Percentiles rank a stretch among this genome's conserved stretches.
These are phyloP conservation scores for Ctenochaetus hawaiiensis DNA, from an alignment of 2,797 vertebrate genomes.

Conservation along the genomic window DNA sequence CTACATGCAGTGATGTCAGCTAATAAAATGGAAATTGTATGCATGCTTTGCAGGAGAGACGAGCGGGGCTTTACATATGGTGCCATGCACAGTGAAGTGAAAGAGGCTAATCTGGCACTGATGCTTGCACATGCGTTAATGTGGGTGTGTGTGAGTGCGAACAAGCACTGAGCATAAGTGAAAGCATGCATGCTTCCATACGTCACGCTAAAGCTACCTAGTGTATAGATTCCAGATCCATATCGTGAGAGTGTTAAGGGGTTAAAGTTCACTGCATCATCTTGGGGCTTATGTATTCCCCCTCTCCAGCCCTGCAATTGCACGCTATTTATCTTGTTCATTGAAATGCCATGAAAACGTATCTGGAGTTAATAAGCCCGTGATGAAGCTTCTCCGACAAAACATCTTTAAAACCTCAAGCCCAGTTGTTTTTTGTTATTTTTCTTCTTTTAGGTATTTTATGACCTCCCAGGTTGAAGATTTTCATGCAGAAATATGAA, in stretches of 20 bases:
- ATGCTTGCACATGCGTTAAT: constrained; percentile 36
- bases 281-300: background rate
- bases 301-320: background rate
- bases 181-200: constrained; percentile 28
- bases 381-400: background rate
- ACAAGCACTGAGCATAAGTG: constrained; percentile 24
- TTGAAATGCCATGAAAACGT: background rate
- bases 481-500: background rate
- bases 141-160: constrained; percentile 22
- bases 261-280: constrained; percentile 33
- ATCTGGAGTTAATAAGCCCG: constrained; percentile 1
- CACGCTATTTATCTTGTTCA: background rate
- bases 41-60: constrained; percentile 37
- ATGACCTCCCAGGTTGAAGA: background rate
- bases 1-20: constrained; percentile 49
- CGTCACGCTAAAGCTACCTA: constrained; percentile 11
- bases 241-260: constrained; percentile 13
- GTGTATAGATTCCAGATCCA: constrained; percentile 19
- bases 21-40: constrained; percentile 62
- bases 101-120: constrained; percentile 52
- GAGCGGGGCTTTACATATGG: constrained; percentile 26
- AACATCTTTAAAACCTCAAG: background rate
- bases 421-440: background rate
- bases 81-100: constrained; percentile 44
- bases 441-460: background rate